Conservation (phyloP, 2,113 vertebrate genomes). For the Lepidothrix coronata region DNA sequence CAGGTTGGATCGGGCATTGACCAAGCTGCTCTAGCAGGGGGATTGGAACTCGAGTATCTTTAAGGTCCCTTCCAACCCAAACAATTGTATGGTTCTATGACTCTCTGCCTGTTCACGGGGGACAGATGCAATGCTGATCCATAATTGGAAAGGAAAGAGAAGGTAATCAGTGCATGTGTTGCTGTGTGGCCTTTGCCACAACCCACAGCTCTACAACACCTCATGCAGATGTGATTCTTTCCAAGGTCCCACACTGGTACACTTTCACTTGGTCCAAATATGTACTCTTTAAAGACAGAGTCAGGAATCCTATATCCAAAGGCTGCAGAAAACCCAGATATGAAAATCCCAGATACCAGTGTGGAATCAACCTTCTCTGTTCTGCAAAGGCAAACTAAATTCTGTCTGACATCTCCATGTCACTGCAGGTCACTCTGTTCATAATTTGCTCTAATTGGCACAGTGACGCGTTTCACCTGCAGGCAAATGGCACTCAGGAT, state of each 20-base stretch:
- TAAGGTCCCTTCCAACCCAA: not conserved
- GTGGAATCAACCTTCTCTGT: not conserved
- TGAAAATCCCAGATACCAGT: not conserved
- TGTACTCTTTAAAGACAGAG: not conserved
- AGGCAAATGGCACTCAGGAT: not conserved
- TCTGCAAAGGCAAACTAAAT: not conserved
- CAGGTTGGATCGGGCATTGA: not conserved
- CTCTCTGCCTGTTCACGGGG: not conserved
- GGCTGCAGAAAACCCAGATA: not conserved
- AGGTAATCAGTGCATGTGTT: accelerated
- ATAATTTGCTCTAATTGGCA: not conserved
- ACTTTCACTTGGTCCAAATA: not conserved
- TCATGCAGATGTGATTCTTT: not conserved
- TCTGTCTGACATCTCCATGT: not conserved
- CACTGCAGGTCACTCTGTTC: not conserved
- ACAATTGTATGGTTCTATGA: not conserved
- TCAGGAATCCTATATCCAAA: not conserved
- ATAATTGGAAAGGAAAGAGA: not conserved
- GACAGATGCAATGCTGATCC: not conserved
- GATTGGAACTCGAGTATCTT: not conserved
- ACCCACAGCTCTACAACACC: not conserved
- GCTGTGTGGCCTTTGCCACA: not conserved
- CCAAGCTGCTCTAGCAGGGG: not conserved
- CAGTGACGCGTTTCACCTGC: not conserved
- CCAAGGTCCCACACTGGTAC: not conserved